These are phyloP conservation scores for Fregetta grallaria DNA, from an alignment of 2,113 vertebrate species.

Conservation along the genomic window DNA sequence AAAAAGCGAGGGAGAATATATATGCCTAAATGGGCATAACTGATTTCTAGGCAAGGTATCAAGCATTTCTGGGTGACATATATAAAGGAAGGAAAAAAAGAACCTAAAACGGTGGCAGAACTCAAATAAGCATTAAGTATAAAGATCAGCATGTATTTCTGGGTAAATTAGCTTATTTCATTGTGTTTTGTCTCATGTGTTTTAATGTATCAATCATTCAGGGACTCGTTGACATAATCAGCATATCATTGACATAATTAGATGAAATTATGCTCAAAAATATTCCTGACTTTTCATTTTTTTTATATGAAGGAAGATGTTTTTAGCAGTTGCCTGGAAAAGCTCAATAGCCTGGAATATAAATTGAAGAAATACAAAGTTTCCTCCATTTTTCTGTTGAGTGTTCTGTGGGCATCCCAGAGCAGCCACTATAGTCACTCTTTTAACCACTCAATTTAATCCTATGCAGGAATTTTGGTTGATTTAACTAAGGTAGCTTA, in stretches of 20 bases:
- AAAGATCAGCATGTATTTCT: neutral
- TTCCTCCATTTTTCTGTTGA: neutral
- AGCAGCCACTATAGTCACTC: neutral
- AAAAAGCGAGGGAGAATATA: neutral
- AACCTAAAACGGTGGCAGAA: neutral
- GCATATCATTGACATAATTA: neutral
- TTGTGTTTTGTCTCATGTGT: neutral
- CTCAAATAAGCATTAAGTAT: neutral
- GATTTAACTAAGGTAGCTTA: neutral
- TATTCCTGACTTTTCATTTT: neutral
- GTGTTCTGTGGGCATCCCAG: neutral
- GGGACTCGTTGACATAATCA: neutral
- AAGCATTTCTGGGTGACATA: neutral
- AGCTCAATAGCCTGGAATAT: neutral
- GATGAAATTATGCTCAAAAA: neutral
- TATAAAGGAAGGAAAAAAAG: neutral
- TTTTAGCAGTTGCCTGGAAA: neutral
- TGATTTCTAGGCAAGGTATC: neutral
- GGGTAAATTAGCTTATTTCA: neutral
- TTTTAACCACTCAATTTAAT: neutral
- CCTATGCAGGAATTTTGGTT: neutral
- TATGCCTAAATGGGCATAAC: neutral
- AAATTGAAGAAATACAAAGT: neutral
- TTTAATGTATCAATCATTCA: neutral
- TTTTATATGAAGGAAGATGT: neutral